Percentiles rank a stretch among this genome's conserved stretches.
Conservation (phyloP, 2,797 vertebrate species). For the Lacerta viridis region DNA sequence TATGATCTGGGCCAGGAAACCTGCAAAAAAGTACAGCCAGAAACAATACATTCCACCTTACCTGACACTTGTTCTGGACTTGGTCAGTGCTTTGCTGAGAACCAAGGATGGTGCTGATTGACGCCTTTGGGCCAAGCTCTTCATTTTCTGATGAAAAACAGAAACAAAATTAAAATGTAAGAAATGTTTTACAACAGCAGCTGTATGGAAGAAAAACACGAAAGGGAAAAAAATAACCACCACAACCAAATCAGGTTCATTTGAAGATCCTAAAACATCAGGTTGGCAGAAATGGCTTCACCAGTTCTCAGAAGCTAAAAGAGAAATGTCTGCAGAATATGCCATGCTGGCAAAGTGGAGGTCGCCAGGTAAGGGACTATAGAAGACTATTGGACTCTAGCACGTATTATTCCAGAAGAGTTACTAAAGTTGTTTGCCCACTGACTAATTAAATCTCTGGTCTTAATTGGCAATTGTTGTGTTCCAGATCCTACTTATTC, state of each 20-base stretch:
- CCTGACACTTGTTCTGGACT: conserved; percentile 89
- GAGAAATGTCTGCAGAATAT: conserved; percentile 9
- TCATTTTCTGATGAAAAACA: conserved; percentile 88
- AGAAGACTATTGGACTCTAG: not conserved
- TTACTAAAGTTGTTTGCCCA: not conserved
- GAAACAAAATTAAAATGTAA: conserved; percentile 62
- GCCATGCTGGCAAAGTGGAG: conserved; percentile 9
- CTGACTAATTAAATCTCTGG: not conserved
- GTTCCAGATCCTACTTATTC: too few relatives aligned
- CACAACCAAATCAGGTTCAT: not conserved
- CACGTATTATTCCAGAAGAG: not conserved
- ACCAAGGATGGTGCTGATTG: conserved; percentile 94
- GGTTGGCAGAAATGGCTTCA: conserved; percentile 24
- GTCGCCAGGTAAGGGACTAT: not conserved
- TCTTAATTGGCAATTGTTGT: not conserved
- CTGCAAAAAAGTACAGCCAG: conserved; percentile 4
- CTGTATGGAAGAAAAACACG: conserved; percentile 19
- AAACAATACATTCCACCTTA: conserved; percentile 70
- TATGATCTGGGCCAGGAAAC: conserved; percentile 27
- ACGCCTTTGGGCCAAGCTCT: conserved; percentile 93
- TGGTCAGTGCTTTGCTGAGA: conserved; percentile 94
- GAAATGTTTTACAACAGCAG: conserved; percentile 22
- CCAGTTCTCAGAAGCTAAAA: not conserved
- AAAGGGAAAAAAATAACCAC: not conserved
- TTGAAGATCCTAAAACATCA: conserved; percentile 30